A percentile compares a stretch with the other conserved stretches of the same genome.
Evolutionary conservation across 2,888 invertebrate species (phyloP).

Genomic region (Leucophora obtusa): DNA sequence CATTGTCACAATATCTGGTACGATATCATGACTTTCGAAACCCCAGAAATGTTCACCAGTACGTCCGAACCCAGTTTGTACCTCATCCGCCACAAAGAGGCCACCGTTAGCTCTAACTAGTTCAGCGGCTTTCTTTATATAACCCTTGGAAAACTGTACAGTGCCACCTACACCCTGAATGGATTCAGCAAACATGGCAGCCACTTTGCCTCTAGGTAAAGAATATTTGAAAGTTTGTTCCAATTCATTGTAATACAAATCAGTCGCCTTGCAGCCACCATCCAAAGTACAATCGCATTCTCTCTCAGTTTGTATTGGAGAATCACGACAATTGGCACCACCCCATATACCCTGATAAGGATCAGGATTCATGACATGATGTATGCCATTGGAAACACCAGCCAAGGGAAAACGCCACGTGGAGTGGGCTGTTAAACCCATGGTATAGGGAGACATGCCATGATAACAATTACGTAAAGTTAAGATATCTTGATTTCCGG

Average conservation of each 20-base stretch:
- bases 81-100: slow-evolving; percentile 94
- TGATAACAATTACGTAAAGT: slow-evolving; percentile 95
- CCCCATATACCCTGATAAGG: slow-evolving; percentile 95
- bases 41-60: slow-evolving; percentile 98
- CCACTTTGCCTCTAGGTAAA: slow-evolving; percentile 87
- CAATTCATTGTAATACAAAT: slow-evolving; percentile 89
- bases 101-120: slow-evolving; percentile 90
- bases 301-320: slow-evolving; percentile 85
- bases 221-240: slow-evolving; percentile 86
- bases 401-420: slow-evolving; percentile 89
- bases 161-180: slow-evolving; percentile 98
- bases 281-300: slow-evolving; percentile 82
- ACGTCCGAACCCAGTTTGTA: slow-evolving; percentile 97
- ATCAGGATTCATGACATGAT: slow-evolving; percentile 95
- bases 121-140: slow-evolving; percentile 88
- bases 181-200: slow-evolving; percentile 95
- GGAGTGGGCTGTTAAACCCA: slow-evolving; percentile 89
- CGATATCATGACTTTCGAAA: slow-evolving; percentile 91
- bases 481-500: slow-evolving; percentile 90
- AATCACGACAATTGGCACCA: slow-evolving; percentile 92
- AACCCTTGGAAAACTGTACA: slow-evolving; percentile 94
- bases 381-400: slow-evolving; percentile 84
- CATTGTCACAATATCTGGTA: slow-evolving; percentile 97
- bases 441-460: slow-evolving; percentile 91
- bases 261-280: slow-evolving; percentile 85